Percentiles rank a stretch among this genome's conserved stretches.
Conservation (phyloP, 1,140 invertebrate species). For the Bombus turneri region DNA sequence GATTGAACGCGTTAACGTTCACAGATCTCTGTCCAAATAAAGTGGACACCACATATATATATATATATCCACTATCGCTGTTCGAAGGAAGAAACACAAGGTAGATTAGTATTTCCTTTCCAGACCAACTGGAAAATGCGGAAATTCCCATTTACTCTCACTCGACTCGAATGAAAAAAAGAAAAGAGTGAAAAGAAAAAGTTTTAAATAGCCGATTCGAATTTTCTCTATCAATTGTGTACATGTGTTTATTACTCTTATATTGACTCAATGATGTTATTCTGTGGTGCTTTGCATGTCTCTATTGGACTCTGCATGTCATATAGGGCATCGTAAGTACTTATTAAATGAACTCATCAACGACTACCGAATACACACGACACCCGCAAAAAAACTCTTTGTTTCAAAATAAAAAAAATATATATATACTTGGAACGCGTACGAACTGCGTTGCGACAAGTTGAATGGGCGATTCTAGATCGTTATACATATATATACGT, state of each 20-base stretch:
- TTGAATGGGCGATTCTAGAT: conserved; percentile 47
- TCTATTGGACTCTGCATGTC: conserved; percentile 82
- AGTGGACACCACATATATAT: not conserved
- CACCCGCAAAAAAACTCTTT: conserved; percentile 44
- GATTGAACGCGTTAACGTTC: conserved; percentile 16
- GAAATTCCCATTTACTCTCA: conserved; percentile 19
- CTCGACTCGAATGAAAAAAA: not conserved
- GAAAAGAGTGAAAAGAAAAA: not conserved
- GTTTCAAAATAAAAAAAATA: not conserved
- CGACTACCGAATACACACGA: conserved; percentile 69
- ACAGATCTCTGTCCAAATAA: not conserved
- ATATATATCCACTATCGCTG: not conserved
- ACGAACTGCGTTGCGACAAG: conserved; percentile 6
- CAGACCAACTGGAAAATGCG: not conserved
- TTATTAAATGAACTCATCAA: conserved; percentile 73
- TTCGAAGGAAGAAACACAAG: not conserved
- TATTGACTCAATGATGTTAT: conserved; percentile 80
- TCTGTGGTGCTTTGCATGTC: conserved; percentile 82
- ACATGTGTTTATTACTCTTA: conserved; percentile 74
- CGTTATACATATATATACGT: not conserved
- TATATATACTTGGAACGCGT: not conserved
- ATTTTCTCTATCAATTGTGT: conserved; percentile 70
- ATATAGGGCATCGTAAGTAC: conserved; percentile 81
- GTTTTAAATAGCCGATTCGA: conserved; percentile 29
- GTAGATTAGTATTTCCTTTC: conserved; percentile 26